Conservation (phyloP, 2,888 invertebrate genomes). For the Hofmannophila pseudospretella region DNA sequence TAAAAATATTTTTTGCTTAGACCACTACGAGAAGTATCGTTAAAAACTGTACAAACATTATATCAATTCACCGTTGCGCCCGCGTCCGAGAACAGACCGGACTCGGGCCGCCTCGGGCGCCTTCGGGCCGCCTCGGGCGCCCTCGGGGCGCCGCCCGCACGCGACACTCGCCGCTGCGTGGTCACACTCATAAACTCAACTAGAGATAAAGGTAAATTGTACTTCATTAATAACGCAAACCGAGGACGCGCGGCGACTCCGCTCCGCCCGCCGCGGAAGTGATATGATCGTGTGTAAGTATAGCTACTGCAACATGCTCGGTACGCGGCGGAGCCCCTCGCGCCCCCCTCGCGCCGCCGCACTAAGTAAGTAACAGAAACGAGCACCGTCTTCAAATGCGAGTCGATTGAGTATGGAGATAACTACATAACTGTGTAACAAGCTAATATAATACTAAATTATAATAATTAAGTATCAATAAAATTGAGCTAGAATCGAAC, state of each 20-base stretch:
- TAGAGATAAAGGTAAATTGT: conserved; percentile 55
- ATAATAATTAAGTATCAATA: conserved; percentile 61
- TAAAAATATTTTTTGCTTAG: conserved; percentile 75
- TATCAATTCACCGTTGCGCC: conserved; percentile 37
- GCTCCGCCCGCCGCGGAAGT: not conserved
- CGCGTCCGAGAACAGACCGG: conserved; percentile 1
- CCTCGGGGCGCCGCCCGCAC: conserved; percentile 1
- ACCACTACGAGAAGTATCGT: conserved; percentile 70
- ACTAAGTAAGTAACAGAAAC: too few species aligned
- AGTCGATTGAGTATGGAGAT: conserved; percentile 47
- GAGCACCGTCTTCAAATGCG: conserved; percentile 62
- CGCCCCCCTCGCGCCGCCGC: conserved; percentile 21
- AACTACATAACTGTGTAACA: conserved; percentile 55
- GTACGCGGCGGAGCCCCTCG: too few species aligned
- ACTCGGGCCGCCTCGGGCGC: not conserved
- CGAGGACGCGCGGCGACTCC: conserved; percentile 4
- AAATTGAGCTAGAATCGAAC: conserved; percentile 67
- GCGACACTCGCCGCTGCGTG: not conserved
- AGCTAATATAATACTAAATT: conserved; percentile 52
- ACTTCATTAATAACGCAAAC: conserved; percentile 29
- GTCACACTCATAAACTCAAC: not conserved
- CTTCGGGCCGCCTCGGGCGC: not conserved
- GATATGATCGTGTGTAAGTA: too few species aligned
- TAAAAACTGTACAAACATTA: conserved; percentile 75
- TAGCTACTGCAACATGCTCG: too few species aligned